Percentiles rank a stretch among this genome's conserved stretches.
These are phyloP conservation scores for Gymnobelideus leadbeateri DNA, from an alignment of 2,113 vertebrate species.

Conservation along the genomic window DNA sequence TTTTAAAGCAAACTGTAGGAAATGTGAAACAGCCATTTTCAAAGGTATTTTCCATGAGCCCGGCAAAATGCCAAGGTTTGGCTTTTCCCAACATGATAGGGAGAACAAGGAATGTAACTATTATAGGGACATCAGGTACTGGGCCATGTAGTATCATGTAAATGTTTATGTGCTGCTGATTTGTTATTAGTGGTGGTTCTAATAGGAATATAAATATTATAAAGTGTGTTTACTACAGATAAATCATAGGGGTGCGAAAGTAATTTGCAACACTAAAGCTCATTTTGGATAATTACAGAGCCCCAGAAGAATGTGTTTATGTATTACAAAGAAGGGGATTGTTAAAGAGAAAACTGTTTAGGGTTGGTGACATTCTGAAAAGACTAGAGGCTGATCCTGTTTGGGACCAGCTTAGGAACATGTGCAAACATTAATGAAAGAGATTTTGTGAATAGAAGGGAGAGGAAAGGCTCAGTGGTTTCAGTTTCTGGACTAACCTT, in stretches of 20 bases:
- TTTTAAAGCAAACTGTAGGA: slow-evolving; percentile 81
- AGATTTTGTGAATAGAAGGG: slow-evolving; percentile 65
- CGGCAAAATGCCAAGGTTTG: slow-evolving; percentile 73
- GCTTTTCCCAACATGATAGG: slow-evolving; percentile 64
- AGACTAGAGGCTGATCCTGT: slow-evolving; percentile 71
- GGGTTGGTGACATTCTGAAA: slow-evolving; percentile 76
- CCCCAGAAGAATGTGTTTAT: slow-evolving; percentile 84
- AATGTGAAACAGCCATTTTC: slow-evolving; percentile 82
- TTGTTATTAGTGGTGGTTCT: slow-evolving; percentile 81
- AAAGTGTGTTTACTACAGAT: slow-evolving; percentile 84
- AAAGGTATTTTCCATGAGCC: slow-evolving; percentile 78
- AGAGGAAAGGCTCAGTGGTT: slow-evolving; percentile 49
- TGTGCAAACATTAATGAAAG: slow-evolving; percentile 75
- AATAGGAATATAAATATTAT: slow-evolving; percentile 85
- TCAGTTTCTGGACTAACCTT: slow-evolving; percentile 66
- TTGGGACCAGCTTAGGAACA: slow-evolving; percentile 68
- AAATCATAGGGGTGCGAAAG: slow-evolving; percentile 84
- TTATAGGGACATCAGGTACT: slow-evolving; percentile 72
- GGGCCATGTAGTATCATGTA: slow-evolving; percentile 77
- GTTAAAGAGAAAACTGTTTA: slow-evolving; percentile 80
- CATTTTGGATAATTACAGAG: slow-evolving; percentile 86
- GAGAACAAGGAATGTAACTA: slow-evolving; percentile 70
- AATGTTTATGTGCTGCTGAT: slow-evolving; percentile 79
- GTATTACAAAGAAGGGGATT: slow-evolving; percentile 81
- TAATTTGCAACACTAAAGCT: slow-evolving; percentile 84